Base-by-base conservation (phyloP, 2,888 invertebrate genomes). In the Caenorhabditis plicata region DNA sequence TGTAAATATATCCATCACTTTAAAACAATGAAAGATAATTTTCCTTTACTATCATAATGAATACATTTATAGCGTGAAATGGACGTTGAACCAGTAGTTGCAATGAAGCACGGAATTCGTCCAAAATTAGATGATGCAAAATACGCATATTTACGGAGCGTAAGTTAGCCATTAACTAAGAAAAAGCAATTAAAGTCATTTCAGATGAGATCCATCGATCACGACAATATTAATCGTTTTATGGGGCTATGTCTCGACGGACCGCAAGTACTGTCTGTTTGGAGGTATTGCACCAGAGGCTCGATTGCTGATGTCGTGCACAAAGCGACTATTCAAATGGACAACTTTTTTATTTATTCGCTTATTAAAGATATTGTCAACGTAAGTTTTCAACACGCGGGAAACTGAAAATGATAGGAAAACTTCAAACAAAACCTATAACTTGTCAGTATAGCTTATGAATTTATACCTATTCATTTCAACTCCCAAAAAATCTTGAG, bases 171-270 rank as follows among this genome's bases (percentile, higher is more conserved):
- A n/a, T n/a, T 8, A 22, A 23, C 5, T 8, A 19, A 39, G 13
- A 25, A 36, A 19, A 4, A 8, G 7, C 19, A 36, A 36, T 27
- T 41, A 9, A 36, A 46, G 22, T 51, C 43, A 35, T 35, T 60
- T 27, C 43, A 75, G 74, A 31, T 79, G 36, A 50, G 76, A 13
- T 52, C 63, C n/a, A 23, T 52, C 20, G 60, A 68, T 15, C 52
- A 68, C 38, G 78, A 78, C 36, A 75, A 78, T 36, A 42, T 78
- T 38, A 75, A 78, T 50, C 51, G 69, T 11, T 78, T 78, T 49
- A 48, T 74, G 15, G 78, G 78, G 3, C 45, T 78, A 1, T 63
- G 64, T 23, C 42, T 73, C 2, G 78, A 78, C 35, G 74, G 71
- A 3, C 64, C 72, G 2, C 53, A 64, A 20, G 44, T 68, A 20